Percentiles rank a stretch among this genome's conserved stretches.
Evolutionary conservation across 2,113 vertebrate species (phyloP).

Genomic region (Poecilia latipinna): DNA sequence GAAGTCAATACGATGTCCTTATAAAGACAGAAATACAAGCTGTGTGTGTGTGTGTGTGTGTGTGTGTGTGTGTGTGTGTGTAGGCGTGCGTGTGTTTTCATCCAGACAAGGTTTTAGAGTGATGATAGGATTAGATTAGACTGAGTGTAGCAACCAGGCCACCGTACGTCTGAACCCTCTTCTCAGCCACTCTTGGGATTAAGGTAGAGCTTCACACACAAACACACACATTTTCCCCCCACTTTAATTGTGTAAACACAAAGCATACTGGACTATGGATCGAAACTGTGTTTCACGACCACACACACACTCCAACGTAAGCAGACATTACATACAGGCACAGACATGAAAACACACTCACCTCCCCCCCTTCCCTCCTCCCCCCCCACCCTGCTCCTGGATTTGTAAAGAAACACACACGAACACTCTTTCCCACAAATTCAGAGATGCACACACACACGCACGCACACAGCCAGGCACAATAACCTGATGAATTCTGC

Average conservation of each 20-base stretch:
- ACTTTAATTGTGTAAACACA: conserved; percentile 18
- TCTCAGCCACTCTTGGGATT: conserved; percentile 62
- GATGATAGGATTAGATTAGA: conserved; percentile 73
- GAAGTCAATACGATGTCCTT: too few species aligned
- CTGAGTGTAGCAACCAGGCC: conserved; percentile 60
- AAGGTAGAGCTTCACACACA: conserved; percentile 43
- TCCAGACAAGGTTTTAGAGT: conserved; percentile 56
- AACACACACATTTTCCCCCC: conserved; percentile 13
- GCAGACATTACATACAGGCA: conserved; percentile 29
- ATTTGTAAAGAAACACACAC: conserved; percentile 39
- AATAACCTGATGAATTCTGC: conserved; percentile 56
- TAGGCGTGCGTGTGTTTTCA: conserved; percentile 32
- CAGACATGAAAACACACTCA: conserved; percentile 19
- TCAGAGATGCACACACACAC: background rate
- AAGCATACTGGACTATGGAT: conserved; percentile 1
- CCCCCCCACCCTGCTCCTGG: background rate
- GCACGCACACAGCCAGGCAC: conserved; percentile 1
- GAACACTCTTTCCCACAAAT: background rate
- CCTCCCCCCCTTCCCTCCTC: background rate
- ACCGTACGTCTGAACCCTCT: conserved; percentile 58
- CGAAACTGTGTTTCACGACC: background rate
- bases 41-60: conserved; percentile 9
- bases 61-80: background rate
- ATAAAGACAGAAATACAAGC: background rate
- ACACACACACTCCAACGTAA: conserved; percentile 14